These are phyloP conservation scores for Ormyrus pomaceus DNA, from an alignment of 2,888 invertebrate species.

Conservation along the genomic window DNA sequence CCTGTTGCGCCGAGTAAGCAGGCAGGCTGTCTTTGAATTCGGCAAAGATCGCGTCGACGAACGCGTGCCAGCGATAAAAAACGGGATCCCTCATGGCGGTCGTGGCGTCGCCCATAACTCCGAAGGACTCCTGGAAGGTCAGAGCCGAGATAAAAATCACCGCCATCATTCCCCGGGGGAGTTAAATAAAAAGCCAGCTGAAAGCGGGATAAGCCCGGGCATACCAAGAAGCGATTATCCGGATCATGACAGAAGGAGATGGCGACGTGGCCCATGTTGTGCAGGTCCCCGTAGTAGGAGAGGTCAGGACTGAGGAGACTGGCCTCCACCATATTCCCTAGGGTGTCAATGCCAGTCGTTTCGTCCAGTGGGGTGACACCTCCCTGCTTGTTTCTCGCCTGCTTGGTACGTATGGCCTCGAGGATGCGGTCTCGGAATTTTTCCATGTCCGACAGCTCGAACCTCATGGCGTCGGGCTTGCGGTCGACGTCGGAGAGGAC, in stretches of 20 bases:
- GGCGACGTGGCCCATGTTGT: constrained; percentile 89
- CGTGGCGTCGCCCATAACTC: constrained; percentile 89
- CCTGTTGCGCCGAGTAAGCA: constrained; percentile 80
- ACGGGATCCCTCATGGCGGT: constrained; percentile 92
- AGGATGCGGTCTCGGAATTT: constrained; percentile 86
- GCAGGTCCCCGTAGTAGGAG: constrained; percentile 86
- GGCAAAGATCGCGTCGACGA: constrained; percentile 87
- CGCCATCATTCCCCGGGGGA: no score
- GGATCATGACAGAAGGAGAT: constrained; percentile 89
- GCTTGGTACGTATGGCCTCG: constrained; percentile 83
- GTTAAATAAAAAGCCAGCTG: no score
- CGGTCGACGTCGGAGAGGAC: constrained; percentile 81
- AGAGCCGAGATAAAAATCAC: background rate
- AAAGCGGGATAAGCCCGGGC: no score
- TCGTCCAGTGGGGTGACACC: constrained; percentile 80
- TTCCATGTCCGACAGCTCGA: constrained; percentile 83
- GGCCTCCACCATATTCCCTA: constrained; percentile 87
- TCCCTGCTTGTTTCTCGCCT: constrained; percentile 79
- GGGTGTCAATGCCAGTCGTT: constrained; percentile 83
- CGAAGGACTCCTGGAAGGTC: constrained; percentile 82
- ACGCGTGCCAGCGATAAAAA: constrained; percentile 91
- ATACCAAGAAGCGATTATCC: constrained; percentile 84
- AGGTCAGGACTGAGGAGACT: constrained; percentile 84
- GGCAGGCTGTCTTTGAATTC: constrained; percentile 84
- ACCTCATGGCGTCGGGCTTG: constrained; percentile 81